A percentile compares a stretch with the other conserved stretches of the same genome.
Conservation (phyloP, 2,888 invertebrate species). For the Schizaphis graminum region DNA sequence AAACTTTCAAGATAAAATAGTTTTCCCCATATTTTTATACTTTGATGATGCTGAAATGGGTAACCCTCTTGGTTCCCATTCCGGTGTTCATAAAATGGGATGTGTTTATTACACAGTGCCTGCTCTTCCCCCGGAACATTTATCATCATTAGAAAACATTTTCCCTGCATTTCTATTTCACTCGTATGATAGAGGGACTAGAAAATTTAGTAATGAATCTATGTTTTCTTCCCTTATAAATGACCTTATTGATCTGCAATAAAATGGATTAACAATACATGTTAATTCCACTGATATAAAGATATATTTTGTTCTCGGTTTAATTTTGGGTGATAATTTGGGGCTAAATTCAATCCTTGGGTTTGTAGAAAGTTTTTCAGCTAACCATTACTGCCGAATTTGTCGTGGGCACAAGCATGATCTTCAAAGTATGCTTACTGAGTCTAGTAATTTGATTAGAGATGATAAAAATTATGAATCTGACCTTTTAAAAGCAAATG, state of each 20-base stretch:
- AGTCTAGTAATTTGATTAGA: background rate
- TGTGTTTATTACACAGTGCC: conserved; percentile 67
- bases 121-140: conserved; percentile 67
- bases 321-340: too few relatives aligned
- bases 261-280: too few relatives aligned
- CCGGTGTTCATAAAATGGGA: conserved; percentile 68
- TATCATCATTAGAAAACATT: conserved; percentile 67
- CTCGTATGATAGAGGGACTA: too few relatives aligned
- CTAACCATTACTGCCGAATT: background rate
- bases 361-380: background rate
- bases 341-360: background rate
- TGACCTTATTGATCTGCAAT: too few relatives aligned
- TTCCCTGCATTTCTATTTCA: conserved; percentile 61
- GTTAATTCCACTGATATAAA: background rate
- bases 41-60: conserved; percentile 68
- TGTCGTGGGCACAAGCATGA: background rate
- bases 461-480: background rate
- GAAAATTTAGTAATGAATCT: too few relatives aligned
- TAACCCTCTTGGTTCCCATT: conserved; percentile 68
- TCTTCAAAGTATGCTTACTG: background rate
- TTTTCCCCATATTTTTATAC: conserved; percentile 67
- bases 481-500: background rate
- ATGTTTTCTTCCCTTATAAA: too few relatives aligned
- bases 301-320: background rate
- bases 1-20: conserved; percentile 22